phyloP scores from a whole-genome alignment of 2,113 vertebrate genomes.

The Muscicapa adusta region DNA sequence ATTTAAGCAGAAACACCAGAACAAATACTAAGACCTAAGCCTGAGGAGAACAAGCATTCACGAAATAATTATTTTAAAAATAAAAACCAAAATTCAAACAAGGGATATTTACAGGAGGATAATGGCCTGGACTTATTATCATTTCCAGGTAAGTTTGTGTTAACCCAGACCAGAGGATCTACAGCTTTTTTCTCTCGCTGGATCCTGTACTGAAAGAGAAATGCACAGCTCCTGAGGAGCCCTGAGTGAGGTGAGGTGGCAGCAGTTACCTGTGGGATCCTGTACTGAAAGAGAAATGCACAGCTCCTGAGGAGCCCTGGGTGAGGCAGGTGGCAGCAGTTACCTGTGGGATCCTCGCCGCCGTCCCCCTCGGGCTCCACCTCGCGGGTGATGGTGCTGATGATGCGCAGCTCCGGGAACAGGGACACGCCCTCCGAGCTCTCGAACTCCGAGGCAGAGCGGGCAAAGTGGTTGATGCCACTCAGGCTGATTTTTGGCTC shows the following conservation, averaged over 20 bases:
- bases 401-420: slow-evolving; percentile 93
- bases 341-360: slow-evolving; percentile 91
- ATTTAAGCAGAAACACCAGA: background rate
- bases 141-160: background rate
- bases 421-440: slow-evolving; percentile 86
- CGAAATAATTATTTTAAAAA: background rate
- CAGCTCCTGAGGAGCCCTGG: rapidly evolving
- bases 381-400: slow-evolving; percentile 94
- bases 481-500: slow-evolving; percentile 97
- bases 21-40: background rate
- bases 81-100: background rate
- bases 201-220: too few relatives aligned
- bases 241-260: rapidly evolving
- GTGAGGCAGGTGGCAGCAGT: rapidly evolving
- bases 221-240: rapidly evolving
- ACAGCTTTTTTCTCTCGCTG: background rate
- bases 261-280: slow-evolving; percentile 84
- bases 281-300: background rate
- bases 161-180: background rate
- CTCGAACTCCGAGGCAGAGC: slow-evolving; percentile 93
- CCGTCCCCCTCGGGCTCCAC: slow-evolving; percentile 86
- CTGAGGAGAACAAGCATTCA: background rate
- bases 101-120: background rate
- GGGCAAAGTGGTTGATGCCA: slow-evolving; percentile 94
- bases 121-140: background rate